phyloP scores from a whole-genome alignment of 2,113 vertebrate species.

The Urocitellus parryii region DNA sequence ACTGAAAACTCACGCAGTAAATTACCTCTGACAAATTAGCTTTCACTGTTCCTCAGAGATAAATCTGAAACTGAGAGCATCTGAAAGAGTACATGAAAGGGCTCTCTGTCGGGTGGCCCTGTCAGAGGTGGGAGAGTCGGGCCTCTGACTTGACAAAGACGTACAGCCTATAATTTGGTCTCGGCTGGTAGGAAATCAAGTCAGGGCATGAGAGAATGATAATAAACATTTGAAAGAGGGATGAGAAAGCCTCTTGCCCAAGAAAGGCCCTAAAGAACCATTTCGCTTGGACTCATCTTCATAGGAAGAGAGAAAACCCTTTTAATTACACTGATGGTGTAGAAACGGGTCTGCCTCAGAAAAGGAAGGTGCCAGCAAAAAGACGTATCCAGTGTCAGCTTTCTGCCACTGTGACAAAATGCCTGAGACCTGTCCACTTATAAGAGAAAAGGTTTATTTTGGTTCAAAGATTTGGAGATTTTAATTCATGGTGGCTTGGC shows the following conservation, averaged over 20 bases:
- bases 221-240: neutral
- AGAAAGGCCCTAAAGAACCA: neutral
- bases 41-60: constrained; percentile 75
- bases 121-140: neutral
- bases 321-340: neutral
- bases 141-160: neutral
- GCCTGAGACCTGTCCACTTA: neutral
- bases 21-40: constrained; percentile 78
- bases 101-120: neutral
- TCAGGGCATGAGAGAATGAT: neutral
- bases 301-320: neutral
- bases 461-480: neutral
- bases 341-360: neutral
- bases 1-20: constrained; percentile 66
- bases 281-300: neutral
- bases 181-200: constrained; percentile 43
- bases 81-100: constrained; percentile 52
- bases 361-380: neutral
- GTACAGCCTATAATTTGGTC: constrained; percentile 54
- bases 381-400: neutral
- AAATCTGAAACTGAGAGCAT: constrained; percentile 56
- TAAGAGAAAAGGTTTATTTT: neutral
- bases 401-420: neutral
- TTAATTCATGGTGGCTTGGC: neutral
- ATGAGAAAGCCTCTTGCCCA: neutral